Base-by-base conservation (phyloP, 1,140 invertebrate species). In the Drosophila insularis region DNA sequence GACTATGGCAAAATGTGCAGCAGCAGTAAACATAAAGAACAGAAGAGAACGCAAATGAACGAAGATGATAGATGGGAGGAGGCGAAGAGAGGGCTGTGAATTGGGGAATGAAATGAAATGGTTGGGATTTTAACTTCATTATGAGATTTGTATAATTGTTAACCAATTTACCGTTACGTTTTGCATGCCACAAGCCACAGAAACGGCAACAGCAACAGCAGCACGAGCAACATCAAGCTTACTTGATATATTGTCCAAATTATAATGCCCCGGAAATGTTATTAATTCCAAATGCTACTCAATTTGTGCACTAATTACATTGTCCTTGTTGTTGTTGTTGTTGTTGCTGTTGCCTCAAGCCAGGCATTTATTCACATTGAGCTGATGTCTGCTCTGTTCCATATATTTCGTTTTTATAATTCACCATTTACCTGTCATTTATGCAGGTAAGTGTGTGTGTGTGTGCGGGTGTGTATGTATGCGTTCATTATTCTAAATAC, bases 71-170 rank as follows among this genome's bases (percentile, higher is more conserved):
- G 10, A 21, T 21, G 17, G 43, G 14, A 19, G 19, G 14, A 21
- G 2, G 43, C 1, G 19, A 4, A 5, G 6, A n/a, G 14, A 14
- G 17, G 17, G 43, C 7, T 0, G 6, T 17, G 6, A 6, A 17
- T 14, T 4, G 1, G 17, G 17, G 8, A 50, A 50, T 61, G 32
- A 11, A 61, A 61, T 50, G 43, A 50, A 50, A 50, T 50, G 17
- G 43, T 50, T 50, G 17, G 74, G 78, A 54, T 67, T 55, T 68
- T 63, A 79, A 80, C 84, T 87, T 80, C 82, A 87, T 87, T 77
- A 89, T 89, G 72, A 62, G 79, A 80, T 87, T 89, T 87, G 79
- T 85, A 63, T 81, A 85, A 85, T 85, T 85, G 81, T 78, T 86
- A 85, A 85, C 81, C 70, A 85, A 85, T 85, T 85, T 85, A 77